Percentiles rank a stretch among this genome's conserved stretches.
phyloP scores from a whole-genome alignment of 2,797 vertebrate genomes.

The Hydrolagus colliei region DNA sequence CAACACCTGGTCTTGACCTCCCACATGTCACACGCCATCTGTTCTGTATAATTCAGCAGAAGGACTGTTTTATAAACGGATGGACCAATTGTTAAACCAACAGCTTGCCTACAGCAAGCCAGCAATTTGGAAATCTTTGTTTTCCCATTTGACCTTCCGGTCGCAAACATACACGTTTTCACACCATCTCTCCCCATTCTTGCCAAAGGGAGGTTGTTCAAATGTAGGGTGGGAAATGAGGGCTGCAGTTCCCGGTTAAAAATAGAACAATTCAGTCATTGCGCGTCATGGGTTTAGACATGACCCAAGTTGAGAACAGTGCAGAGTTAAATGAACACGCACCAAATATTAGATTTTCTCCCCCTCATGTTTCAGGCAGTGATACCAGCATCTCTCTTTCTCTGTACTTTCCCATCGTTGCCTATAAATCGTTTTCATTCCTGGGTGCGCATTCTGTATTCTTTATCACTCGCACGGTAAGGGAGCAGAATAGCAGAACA shows the following conservation, averaged over 20 bases:
- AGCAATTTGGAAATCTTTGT: neutral
- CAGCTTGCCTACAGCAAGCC: neutral
- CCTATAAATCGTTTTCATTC: conserved; percentile 11
- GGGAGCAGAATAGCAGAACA: neutral
- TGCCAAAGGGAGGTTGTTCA: neutral
- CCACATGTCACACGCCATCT: conserved; percentile 9
- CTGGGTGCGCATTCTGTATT: neutral
- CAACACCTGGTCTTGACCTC: conserved; percentile 17
- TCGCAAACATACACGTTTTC: conserved; percentile 1
- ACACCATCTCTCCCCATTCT: neutral
- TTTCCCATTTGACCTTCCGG: conserved; percentile 4
- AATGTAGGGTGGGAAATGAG: conserved; percentile 5
- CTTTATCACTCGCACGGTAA: neutral
- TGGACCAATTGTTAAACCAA: neutral
- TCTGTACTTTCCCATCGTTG: neutral
- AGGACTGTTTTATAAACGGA: neutral
- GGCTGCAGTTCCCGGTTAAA: neutral
- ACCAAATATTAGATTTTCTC: neutral
- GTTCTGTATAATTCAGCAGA: conserved; percentile 24
- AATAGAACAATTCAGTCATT: neutral
- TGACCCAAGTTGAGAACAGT: neutral
- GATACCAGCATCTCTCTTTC: conserved; percentile 1
- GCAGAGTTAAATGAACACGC: neutral
- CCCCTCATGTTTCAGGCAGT: neutral
- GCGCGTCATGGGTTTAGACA: neutral